Evolutionary conservation across 2,888 invertebrate genomes (phyloP), one percentile per base, ranked within the genome.

Genomic region (Tetheella fluctuosa): DNA sequence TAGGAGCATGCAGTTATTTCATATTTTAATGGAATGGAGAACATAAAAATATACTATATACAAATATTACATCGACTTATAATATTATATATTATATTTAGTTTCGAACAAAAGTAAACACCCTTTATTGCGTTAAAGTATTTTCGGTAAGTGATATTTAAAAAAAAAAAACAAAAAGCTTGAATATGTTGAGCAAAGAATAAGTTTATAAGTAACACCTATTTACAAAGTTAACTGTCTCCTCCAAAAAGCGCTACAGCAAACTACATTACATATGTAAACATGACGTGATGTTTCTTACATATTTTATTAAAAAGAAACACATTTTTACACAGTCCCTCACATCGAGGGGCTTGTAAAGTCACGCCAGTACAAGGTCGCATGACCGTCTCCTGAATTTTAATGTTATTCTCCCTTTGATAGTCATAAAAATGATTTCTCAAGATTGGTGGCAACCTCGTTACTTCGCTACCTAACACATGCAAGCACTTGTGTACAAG

Each of bases 351-450:
- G 70, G 69, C 72, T 70, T 76, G 76, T 73, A 82, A 74, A 69
- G 76, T 81, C 83, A 81, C 74, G 79, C 74, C 81, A 77, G 79
- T 76, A 86, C 87, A 88, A 90, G 87, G 86, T 86, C 84, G 82
- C 79, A 74, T 83, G 84, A 80, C 84, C 85, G 85, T 84, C 85
- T 84, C 82, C 81, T 87, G 88, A 90, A 91, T 91, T 87, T 91
- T 88, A 90, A 91, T 90, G 85, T 76, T 77, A 85, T 82, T 76
- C 81, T 84, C 83, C 86, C 88, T 89, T 88, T 87, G 88, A 87
- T 86, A 88, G 86, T 89, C 88, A 82, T 89, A 86, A 88, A 89
- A 88, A 89, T 87, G 82, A 87, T 88, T 88, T 83, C 79, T 76
- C 77, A 72, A 84, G 77, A 86, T 83, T 77, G 73, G 74, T 70